Evolutionary conservation across 2,797 vertebrate genomes (phyloP).

Genomic region (Anolis apletophallus): DNA sequence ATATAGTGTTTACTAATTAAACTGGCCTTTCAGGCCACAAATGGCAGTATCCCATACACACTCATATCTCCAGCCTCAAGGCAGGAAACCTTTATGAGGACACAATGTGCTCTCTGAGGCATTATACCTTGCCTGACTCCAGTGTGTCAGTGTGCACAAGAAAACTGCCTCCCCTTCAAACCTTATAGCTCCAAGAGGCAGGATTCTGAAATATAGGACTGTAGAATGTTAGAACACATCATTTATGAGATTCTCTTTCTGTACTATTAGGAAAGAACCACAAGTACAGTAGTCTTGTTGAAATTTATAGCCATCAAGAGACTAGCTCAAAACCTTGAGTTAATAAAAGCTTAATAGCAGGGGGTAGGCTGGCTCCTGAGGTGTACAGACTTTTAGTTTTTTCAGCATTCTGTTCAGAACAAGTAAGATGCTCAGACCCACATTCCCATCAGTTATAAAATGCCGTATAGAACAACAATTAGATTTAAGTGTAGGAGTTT

Average conservation of each 20-base stretch:
- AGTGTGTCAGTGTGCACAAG: neutral
- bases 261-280: neutral
- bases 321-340: neutral
- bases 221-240: neutral
- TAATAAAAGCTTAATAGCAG: neutral
- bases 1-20: conserved; percentile 17
- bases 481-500: neutral
- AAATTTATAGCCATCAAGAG: neutral
- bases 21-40: conserved; percentile 16
- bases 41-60: conserved; percentile 24
- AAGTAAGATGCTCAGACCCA: neutral
- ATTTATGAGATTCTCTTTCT: neutral
- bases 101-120: conserved; percentile 59
- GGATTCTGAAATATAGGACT: neutral
- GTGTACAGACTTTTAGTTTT: conserved; percentile 6
- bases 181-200: neutral
- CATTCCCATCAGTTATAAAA: neutral
- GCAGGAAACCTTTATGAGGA: conserved; percentile 58
- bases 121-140: conserved; percentile 8
- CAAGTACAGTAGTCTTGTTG: neutral
- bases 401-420: neutral
- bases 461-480: fast-evolving
- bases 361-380: fast-evolving
- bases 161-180: neutral
- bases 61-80: conserved; percentile 20